Evolutionary conservation across 2,797 vertebrate species (phyloP).

Genomic region (Phataginus tetradactyla): DNA sequence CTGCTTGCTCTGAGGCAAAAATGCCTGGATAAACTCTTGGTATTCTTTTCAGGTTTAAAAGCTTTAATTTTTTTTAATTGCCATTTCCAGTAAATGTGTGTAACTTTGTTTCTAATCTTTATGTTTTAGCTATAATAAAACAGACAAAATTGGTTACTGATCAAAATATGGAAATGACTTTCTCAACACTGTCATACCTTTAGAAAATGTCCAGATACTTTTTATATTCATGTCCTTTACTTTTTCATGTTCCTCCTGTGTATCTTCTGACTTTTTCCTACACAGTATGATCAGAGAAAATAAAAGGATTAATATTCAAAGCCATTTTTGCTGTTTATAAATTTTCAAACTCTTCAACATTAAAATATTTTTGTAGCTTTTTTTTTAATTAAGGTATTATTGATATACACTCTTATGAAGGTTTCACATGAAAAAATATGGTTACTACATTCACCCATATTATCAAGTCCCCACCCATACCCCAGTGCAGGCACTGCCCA

Average conservation of each 20-base stretch:
- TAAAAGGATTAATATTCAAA: slow-evolving; percentile 43
- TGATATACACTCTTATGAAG: too few species aligned
- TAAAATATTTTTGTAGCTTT: slow-evolving; percentile 11
- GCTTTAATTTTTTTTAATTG: slow-evolving; percentile 20
- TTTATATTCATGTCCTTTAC: background rate
- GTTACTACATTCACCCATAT: too few species aligned
- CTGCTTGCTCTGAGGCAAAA: background rate
- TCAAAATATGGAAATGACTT: slow-evolving; percentile 9
- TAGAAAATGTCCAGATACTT: background rate
- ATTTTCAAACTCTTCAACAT: slow-evolving; percentile 4
- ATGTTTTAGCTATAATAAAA: slow-evolving; percentile 30
- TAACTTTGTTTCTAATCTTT: slow-evolving; percentile 27
- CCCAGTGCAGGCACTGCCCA: too few species aligned
- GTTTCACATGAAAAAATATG: too few species aligned
- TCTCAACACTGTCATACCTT: background rate
- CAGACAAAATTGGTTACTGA: background rate
- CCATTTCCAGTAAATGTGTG: background rate
- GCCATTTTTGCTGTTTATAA: slow-evolving; percentile 43
- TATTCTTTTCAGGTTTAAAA: slow-evolving; percentile 22
- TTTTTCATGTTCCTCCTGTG: slow-evolving; percentile 6
- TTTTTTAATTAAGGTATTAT: background rate
- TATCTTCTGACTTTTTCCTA: background rate
- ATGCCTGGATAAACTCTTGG: background rate
- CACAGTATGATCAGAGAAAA: background rate
- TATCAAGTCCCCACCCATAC: too few species aligned